Evolutionary conservation across 2,888 invertebrate genomes (phyloP).

Genomic region (Drosophila colorata): DNA sequence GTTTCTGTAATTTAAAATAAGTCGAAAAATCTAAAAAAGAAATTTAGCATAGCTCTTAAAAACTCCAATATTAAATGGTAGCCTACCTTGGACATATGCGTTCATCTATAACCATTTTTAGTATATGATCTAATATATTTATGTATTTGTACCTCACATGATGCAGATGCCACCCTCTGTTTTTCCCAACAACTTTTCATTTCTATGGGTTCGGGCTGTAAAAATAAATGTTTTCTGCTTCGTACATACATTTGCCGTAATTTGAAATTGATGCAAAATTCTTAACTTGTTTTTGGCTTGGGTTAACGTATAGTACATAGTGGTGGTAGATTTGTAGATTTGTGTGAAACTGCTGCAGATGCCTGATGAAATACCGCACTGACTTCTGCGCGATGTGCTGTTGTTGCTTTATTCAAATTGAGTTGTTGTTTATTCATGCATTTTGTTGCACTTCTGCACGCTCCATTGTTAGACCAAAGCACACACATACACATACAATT

Average conservation of each 20-base stretch:
- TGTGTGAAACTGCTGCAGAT: slow-evolving; percentile 30
- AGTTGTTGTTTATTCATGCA: slow-evolving; percentile 79
- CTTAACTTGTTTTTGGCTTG: slow-evolving; percentile 18
- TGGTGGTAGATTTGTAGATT: slow-evolving; percentile 25
- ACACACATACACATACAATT: slow-evolving; percentile 20
- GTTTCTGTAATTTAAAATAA: no score
- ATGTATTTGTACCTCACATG: no score
- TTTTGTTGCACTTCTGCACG: slow-evolving; percentile 70
- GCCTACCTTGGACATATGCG: no score
- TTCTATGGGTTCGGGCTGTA: slow-evolving; percentile 3
- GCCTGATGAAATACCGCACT: slow-evolving; percentile 35
- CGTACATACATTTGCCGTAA: slow-evolving; percentile 17
- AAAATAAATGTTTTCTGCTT: slow-evolving; percentile 13
- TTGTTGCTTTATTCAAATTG: slow-evolving; percentile 75
- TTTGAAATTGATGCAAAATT: slow-evolving; percentile 25
- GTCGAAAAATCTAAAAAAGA: no score
- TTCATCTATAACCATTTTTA: no score
- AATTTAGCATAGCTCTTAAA: no score
- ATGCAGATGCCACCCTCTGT: neutral
- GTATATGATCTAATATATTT: no score
- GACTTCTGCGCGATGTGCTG: slow-evolving; percentile 33
- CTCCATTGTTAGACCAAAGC: slow-evolving; percentile 60
- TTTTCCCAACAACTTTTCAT: neutral
- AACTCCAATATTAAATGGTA: no score
- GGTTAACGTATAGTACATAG: neutral